Conservation (phyloP, 1,140 invertebrate genomes). For the Neuroterus valhalla region DNA sequence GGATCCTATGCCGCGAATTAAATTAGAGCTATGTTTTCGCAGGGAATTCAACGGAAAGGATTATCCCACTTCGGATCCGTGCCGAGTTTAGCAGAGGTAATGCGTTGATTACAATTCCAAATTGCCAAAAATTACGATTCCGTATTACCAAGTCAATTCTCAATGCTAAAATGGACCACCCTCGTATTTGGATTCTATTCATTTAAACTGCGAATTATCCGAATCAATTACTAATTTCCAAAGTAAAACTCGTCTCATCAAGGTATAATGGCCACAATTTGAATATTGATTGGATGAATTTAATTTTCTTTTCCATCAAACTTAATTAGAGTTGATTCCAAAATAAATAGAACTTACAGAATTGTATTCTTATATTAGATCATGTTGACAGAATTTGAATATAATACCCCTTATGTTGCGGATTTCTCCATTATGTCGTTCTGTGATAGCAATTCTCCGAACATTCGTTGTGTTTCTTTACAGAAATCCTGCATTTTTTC, state of each 20-base stretch:
- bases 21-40: constrained; percentile 24
- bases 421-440: no score
- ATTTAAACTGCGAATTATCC: constrained; percentile 22
- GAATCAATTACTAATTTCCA: constrained; percentile 22
- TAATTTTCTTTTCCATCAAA: neutral
- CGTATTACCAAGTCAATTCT: constrained; percentile 27
- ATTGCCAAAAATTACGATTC: constrained; percentile 29
- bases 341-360: no score
- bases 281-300: constrained; percentile 21
- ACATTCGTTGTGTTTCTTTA: no score
- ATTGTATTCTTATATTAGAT: no score
- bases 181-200: neutral
- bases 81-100: constrained; percentile 20
- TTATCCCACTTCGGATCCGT: constrained; percentile 15
- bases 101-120: constrained; percentile 29
- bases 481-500: no score
- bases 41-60: constrained; percentile 28
- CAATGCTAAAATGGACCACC: constrained; percentile 16
- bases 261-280: neutral
- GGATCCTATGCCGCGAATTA: constrained; percentile 1
- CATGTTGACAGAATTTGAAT: no score
- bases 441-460: no score
- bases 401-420: no score
- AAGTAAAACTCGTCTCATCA: constrained; percentile 15
- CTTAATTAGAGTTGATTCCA: no score